Conservation (phyloP, 2,888 invertebrate genomes). For the Plutella xylostella region DNA sequence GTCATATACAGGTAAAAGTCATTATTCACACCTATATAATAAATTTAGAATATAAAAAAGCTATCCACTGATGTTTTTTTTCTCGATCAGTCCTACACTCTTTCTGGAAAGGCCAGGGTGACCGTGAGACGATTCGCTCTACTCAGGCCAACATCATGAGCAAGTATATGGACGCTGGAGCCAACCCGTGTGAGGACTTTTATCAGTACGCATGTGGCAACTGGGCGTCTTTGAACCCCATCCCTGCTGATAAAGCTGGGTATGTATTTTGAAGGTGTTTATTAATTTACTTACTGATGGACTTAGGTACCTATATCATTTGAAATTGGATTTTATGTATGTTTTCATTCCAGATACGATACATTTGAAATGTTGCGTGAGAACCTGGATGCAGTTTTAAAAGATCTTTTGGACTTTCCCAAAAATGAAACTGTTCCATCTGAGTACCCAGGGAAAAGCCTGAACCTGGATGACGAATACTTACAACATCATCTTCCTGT, state of each 20-base stretch:
- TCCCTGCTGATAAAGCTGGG: slow-evolving; percentile 89
- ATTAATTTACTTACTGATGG: too few species aligned
- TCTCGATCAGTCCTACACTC: slow-evolving; percentile 51
- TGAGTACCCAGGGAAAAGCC: slow-evolving; percentile 44
- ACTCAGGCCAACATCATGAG: slow-evolving; percentile 79
- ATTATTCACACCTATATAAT: neutral
- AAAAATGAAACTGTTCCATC: slow-evolving; percentile 31
- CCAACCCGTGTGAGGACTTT: slow-evolving; percentile 85
- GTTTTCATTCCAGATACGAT: slow-evolving; percentile 72
- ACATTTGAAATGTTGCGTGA: slow-evolving; percentile 91
- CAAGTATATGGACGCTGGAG: slow-evolving; percentile 78
- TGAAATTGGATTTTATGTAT: slow-evolving; percentile 11
- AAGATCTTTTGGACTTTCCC: slow-evolving; percentile 74
- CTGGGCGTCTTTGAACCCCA: slow-evolving; percentile 86
- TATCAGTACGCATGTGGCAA: slow-evolving; percentile 90
- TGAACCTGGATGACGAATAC: slow-evolving; percentile 38
- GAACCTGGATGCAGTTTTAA: slow-evolving; percentile 78
- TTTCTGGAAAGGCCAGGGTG: slow-evolving; percentile 72
- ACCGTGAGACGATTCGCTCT: slow-evolving; percentile 64
- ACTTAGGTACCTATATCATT: too few species aligned
- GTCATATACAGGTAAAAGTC: slow-evolving; percentile 34
- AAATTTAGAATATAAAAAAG: neutral
- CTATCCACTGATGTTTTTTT: neutral
- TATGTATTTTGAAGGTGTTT: slow-evolving; percentile 19
- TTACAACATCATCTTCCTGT: too few species aligned